Percentiles rank a stretch among this genome's conserved stretches.
These are phyloP conservation scores for Drosophila pectinifera DNA, from an alignment of 1,140 invertebrate species.

Conservation along the genomic window DNA sequence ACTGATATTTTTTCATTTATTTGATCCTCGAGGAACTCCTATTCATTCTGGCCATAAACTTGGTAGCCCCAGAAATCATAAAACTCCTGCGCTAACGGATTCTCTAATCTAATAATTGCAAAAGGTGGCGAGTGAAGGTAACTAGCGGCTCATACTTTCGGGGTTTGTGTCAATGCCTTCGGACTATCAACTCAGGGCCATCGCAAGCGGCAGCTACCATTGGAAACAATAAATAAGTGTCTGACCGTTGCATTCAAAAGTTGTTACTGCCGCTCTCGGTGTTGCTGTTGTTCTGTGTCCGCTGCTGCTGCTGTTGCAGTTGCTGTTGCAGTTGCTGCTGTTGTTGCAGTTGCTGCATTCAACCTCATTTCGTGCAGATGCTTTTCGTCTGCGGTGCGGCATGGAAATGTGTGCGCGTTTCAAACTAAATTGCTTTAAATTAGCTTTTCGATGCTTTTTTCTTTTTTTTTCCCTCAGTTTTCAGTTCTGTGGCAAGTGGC, in stretches of 20 bases:
- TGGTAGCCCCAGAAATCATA: slow-evolving; percentile 22
- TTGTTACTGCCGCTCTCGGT: slow-evolving; percentile 42
- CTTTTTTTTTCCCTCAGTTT: slow-evolving; percentile 12
- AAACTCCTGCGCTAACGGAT: slow-evolving; percentile 64
- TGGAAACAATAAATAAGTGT: slow-evolving; percentile 76
- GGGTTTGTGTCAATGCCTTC: slow-evolving; percentile 73
- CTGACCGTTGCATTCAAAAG: slow-evolving; percentile 49
- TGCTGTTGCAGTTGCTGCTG: slow-evolving; percentile 21
- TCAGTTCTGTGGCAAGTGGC: slow-evolving; percentile 57
- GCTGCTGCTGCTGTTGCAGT: slow-evolving; percentile 17
- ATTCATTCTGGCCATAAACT: slow-evolving; percentile 25
- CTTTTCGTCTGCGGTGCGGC: slow-evolving; percentile 48
- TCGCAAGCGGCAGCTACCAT: slow-evolving; percentile 57
- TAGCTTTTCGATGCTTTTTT: slow-evolving; percentile 79
- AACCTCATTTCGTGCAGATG: slow-evolving; percentile 73
- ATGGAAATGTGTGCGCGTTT: slow-evolving; percentile 80
- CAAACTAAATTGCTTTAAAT: slow-evolving; percentile 84
- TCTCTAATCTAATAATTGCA: slow-evolving; percentile 76
- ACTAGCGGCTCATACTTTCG: slow-evolving; percentile 27
- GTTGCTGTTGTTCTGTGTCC: slow-evolving; percentile 11
- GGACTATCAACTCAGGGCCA: slow-evolving; percentile 76
- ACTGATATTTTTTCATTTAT: slow-evolving; percentile 37
- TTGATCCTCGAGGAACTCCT: neutral
- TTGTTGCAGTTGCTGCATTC: slow-evolving; percentile 50
- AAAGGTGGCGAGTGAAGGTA: slow-evolving; percentile 37